Evolutionary conservation across 2,797 vertebrate species (phyloP).

Genomic region (Streptopelia turtur): DNA sequence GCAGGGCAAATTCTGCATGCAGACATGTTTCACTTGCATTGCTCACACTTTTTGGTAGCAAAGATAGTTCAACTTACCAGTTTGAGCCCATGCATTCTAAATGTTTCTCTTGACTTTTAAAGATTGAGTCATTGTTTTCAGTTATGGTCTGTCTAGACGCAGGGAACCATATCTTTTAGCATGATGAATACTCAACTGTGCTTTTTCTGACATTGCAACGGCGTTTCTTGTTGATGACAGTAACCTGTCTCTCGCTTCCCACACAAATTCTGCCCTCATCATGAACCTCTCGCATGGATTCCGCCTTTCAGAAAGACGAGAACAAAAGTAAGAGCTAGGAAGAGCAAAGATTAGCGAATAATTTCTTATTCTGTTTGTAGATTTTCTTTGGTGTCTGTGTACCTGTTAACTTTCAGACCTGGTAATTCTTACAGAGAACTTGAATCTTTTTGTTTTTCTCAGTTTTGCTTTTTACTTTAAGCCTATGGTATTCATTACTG

Average conservation of each 20-base stretch:
- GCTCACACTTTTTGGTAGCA: background rate
- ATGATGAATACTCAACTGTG: background rate
- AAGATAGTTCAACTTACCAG: background rate
- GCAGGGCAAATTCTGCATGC: background rate
- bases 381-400: background rate
- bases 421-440: background rate
- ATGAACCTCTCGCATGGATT: background rate
- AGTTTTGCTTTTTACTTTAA: background rate
- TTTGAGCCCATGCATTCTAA: background rate
- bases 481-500: background rate
- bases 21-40: background rate
- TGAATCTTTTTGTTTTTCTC: background rate
- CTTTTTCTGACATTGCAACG: background rate
- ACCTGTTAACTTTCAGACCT: background rate
- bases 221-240: background rate
- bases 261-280: background rate
- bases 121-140: background rate
- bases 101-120: background rate
- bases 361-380: slow-evolving; percentile 5
- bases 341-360: background rate
- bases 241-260: background rate
- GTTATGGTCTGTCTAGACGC: background rate
- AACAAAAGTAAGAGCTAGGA: background rate
- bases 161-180: background rate
- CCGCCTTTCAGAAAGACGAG: background rate